Conservation (phyloP, 2,888 invertebrate species). For the Tetrapedia diversipes region DNA sequence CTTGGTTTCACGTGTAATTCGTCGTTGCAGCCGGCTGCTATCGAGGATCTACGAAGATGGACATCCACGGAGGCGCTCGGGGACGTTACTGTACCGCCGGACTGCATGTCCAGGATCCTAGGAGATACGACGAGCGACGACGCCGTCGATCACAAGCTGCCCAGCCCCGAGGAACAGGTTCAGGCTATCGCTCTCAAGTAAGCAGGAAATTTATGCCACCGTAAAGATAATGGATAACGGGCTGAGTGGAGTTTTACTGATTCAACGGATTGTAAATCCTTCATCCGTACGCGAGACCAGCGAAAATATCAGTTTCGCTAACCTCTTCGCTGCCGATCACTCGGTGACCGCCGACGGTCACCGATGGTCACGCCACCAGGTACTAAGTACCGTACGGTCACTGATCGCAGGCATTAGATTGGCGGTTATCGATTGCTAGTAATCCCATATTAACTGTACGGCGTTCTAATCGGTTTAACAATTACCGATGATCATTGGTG, state of each 20-base stretch:
- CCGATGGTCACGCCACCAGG: no score
- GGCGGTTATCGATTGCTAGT: no score
- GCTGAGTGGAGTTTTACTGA: conserved; percentile 11
- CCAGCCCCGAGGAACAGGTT: conserved; percentile 94
- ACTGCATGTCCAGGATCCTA: conserved; percentile 89
- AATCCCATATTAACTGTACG: no score
- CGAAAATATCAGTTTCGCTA: neutral
- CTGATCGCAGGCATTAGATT: no score
- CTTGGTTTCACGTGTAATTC: conserved; percentile 51
- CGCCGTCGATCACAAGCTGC: conserved; percentile 92
- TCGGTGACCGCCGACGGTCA: no score
- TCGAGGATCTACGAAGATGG: conserved; percentile 92
- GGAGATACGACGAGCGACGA: conserved; percentile 86
- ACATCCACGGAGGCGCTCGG: conserved; percentile 92
- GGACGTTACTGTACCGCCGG: conserved; percentile 91
- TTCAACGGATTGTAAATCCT: neutral
- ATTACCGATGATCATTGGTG: no score
- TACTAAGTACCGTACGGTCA: no score
- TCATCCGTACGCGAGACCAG: neutral
- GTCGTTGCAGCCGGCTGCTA: conserved; percentile 88
- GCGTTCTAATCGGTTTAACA: no score
- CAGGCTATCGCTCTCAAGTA: conserved; percentile 93
- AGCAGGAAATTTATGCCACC: conserved; percentile 75
- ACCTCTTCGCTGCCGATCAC: no score
- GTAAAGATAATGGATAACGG: conserved; percentile 45